phyloP scores from a whole-genome alignment of 2,797 vertebrate species.

The Ambastaia sidthimunki region DNA sequence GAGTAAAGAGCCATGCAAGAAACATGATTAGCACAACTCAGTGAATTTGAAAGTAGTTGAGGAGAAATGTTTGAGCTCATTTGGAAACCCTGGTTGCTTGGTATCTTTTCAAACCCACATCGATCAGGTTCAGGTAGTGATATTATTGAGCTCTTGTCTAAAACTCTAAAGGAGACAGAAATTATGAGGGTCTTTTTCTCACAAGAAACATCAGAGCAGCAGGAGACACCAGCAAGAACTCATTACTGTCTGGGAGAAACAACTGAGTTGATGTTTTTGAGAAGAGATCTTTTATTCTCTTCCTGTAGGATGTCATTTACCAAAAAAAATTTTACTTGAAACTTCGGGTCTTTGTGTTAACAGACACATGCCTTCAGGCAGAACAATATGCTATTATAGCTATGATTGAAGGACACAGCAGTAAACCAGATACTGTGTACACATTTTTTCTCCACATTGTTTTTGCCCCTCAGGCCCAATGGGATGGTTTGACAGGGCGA shows the following conservation, averaged over 20 bases:
- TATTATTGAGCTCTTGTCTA: background rate
- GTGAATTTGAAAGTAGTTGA: no score
- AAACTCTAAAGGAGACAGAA: background rate
- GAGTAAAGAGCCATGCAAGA: no score
- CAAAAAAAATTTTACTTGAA: conserved; percentile 3
- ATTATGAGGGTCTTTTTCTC: background rate
- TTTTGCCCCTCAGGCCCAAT: conserved; percentile 82
- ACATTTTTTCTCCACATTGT: conserved; percentile 20
- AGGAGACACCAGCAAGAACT: background rate
- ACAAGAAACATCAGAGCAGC: background rate
- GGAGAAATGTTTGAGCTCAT: no score
- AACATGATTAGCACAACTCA: no score
- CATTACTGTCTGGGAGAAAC: background rate
- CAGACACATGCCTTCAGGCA: background rate
- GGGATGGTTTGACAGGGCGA: conserved; percentile 94
- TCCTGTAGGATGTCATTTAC: background rate
- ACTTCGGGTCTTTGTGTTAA: background rate
- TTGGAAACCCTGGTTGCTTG: no score
- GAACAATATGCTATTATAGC: conserved; percentile 17
- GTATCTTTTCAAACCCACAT: background rate
- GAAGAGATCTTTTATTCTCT: background rate
- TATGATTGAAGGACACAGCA: conserved; percentile 27
- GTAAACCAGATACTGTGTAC: conserved; percentile 15
- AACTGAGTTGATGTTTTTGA: background rate
- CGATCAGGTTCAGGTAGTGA: no score